These are phyloP conservation scores for Crenuchus spilurus DNA, from an alignment of 2,797 vertebrate genomes.

Conservation along the genomic window DNA sequence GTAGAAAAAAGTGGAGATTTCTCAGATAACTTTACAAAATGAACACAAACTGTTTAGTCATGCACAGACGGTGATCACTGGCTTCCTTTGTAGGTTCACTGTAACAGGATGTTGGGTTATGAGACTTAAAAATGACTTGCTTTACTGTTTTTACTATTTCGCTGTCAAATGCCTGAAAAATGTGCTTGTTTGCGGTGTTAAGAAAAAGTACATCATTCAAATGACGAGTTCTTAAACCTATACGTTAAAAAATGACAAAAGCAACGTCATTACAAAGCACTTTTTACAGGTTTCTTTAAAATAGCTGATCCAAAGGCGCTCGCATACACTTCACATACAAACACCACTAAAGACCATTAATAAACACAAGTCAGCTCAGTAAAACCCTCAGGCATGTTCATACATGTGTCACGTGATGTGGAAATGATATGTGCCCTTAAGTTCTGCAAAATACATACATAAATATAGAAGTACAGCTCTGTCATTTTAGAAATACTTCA, in stretches of 20 bases:
- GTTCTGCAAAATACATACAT: conserved; percentile 29
- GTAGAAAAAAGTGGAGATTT: conserved; percentile 50
- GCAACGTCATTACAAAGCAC: conserved; percentile 21
- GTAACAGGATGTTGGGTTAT: conserved; percentile 7
- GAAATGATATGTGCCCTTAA: conserved; percentile 24
- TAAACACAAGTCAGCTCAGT: conserved; percentile 1
- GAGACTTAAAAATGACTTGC: conserved; percentile 3
- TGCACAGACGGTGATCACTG: conserved; percentile 26
- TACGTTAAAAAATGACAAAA: neutral
- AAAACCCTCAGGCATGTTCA: conserved; percentile 6
- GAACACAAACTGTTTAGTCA: conserved; percentile 34
- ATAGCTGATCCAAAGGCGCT: neutral
- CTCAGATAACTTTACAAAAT: conserved; percentile 33
- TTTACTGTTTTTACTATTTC: neutral
- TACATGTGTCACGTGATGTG: conserved; percentile 16
- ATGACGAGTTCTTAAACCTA: neutral
- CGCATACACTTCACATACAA: conserved; percentile 25
- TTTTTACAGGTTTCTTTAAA: conserved; percentile 40
- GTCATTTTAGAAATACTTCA: conserved; percentile 27
- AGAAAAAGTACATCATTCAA: too few species aligned
- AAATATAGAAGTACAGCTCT: conserved; percentile 7
- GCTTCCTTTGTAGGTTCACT: conserved; percentile 11
- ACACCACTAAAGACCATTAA: conserved; percentile 11
- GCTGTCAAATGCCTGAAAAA: too few species aligned
- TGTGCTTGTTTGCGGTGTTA: too few species aligned